phyloP scores from a whole-genome alignment of 1,140 invertebrate species.

The Oncopeltus fasciatus region DNA sequence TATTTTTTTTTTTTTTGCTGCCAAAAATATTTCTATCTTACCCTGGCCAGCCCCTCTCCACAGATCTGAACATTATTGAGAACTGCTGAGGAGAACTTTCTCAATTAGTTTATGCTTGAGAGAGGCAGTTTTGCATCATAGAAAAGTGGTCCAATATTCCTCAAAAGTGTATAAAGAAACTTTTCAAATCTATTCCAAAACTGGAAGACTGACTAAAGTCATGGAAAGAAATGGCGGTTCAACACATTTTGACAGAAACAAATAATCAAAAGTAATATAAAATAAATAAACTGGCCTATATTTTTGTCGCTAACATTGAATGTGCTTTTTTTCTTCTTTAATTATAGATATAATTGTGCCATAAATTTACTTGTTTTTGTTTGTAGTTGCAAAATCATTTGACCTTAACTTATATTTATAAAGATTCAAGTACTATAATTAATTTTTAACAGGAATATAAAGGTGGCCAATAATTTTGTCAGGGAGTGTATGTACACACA shows the following conservation, averaged over 20 bases:
- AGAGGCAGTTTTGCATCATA: background rate
- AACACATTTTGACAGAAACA: background rate
- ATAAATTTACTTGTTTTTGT: background rate
- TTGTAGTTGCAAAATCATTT: no score
- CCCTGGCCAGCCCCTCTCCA: background rate
- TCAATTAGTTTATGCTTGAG: background rate
- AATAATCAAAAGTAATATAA: background rate
- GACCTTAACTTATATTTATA: no score
- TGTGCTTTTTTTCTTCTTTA: background rate
- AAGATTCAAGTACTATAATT: no score
- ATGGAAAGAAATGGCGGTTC: background rate
- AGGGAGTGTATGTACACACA: no score
- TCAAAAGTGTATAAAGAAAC: background rate
- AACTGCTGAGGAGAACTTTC: background rate
- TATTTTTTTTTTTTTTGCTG: background rate
- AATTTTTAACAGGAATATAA: no score
- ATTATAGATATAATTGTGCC: background rate
- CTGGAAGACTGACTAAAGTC: background rate
- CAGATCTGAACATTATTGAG: background rate
- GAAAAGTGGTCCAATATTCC: background rate
- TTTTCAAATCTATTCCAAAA: background rate
- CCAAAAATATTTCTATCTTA: background rate
- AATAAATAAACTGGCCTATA: background rate
- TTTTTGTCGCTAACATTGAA: background rate
- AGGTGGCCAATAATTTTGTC: no score